Evolutionary conservation across 2,888 invertebrate genomes (phyloP), one percentile per base, ranked within the genome.

Genomic region (Julus scandinavius): DNA sequence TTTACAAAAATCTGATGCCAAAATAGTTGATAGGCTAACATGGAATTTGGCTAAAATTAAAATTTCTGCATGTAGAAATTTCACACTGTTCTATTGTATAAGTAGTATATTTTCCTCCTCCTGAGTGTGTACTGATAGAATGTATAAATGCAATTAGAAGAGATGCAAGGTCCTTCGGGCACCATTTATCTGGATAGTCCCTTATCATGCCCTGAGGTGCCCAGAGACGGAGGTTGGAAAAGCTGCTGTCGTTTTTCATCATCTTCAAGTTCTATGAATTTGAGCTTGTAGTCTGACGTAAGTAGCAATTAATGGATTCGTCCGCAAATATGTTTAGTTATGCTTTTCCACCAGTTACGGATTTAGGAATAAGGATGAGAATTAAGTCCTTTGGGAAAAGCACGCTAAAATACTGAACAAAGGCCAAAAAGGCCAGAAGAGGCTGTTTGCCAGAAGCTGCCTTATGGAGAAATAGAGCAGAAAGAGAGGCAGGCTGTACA

Each of bases 241-340:
- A 58, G 58, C 58, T 58, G 15, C 58, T 20, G 72, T 29, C 72
- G 29, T 72, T 72, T 72, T 72, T 72, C 72, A 72, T 72, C 20
- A 72, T 72, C 72, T n/a, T n/a, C 29, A n/a, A 1, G 2, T 63
- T 17, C 29, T 17, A 9, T n/a, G 72, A 20, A 72, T 29, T 72
- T 72, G 29, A 29, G 29, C 54, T 54, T 54, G 54, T 15, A 9
- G 4, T 54, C 11, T 7, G 29, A 29, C 72, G 7, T 72, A 72
- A 72, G 72, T 72, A 72, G 20, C 29, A 72, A 72, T 72, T 72
- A 72, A 72, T 72, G 72, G 72, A 72, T 72, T 72, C 72, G 20
- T 72, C 72, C 29, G 29, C 20, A 72, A 72, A 72, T 72, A 17
- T 17, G 72, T 72, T 72, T 72, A 72, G 72, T 29, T 72, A 72